These are phyloP conservation scores for Micromesistius poutassou DNA, from an alignment of 2,797 vertebrate species.

Conservation along the genomic window DNA sequence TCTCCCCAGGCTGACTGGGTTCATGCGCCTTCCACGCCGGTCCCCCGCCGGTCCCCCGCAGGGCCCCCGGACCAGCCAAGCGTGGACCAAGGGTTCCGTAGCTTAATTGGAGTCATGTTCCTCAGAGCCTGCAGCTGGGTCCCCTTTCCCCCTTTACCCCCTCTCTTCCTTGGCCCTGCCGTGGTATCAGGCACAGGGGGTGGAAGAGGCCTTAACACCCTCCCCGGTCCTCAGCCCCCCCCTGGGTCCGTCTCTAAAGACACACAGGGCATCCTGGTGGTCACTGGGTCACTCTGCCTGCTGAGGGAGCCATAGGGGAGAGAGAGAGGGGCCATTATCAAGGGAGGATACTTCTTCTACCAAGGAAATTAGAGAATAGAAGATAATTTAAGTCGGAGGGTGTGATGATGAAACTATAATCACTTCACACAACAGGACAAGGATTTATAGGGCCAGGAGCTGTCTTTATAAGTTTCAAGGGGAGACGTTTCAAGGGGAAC, in stretches of 20 bases:
- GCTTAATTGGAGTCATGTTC: constrained; percentile 75
- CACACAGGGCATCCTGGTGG: constrained; percentile 64
- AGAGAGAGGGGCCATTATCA: constrained; percentile 61
- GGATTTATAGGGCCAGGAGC: constrained; percentile 56
- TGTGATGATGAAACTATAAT: constrained; percentile 57
- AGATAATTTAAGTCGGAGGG: constrained; percentile 45
- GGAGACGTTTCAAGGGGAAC: constrained; percentile 15
- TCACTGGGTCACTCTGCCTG: constrained; percentile 61
- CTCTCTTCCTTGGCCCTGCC: constrained; percentile 33
- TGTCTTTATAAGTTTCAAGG: constrained; percentile 24
- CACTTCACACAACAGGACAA: constrained; percentile 46
- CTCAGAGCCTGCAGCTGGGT: constrained; percentile 62
- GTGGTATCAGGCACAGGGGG: constrained; percentile 48
- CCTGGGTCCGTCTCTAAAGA: constrained; percentile 51
- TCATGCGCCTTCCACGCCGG: constrained; percentile 39
- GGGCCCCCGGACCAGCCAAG: constrained; percentile 44
- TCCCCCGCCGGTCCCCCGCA: constrained; percentile 32
- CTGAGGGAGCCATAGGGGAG: constrained; percentile 56
- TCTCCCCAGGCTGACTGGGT: constrained; percentile 38
- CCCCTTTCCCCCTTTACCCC: constrained; percentile 42
- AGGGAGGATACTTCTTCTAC: constrained; percentile 52
- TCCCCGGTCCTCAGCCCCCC: constrained; percentile 29
- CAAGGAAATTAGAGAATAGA: constrained; percentile 19
- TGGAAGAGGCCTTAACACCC: constrained; percentile 56
- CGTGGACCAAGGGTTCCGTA: constrained; percentile 51